Conservation (phyloP, 23 tunicate species). For the Clavelina lepadiformis region DNA sequence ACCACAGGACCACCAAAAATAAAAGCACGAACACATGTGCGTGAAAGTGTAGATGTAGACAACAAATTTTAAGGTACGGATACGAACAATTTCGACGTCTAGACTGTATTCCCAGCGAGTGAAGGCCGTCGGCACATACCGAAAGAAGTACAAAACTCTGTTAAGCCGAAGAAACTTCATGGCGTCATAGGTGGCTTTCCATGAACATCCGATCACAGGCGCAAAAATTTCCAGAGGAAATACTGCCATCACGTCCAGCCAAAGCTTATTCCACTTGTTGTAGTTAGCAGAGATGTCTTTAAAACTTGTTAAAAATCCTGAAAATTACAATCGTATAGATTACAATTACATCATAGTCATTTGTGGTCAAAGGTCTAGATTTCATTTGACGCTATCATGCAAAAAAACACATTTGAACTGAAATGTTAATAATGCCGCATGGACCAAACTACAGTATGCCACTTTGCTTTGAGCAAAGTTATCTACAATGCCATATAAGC, state of each 20-base stretch:
- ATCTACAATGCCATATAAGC: too few species aligned
- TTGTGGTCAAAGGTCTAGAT: not conserved
- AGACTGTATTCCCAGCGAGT: slow-evolving; percentile 55
- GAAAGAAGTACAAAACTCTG: slow-evolving; percentile 42
- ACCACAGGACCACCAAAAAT: slow-evolving; percentile 74
- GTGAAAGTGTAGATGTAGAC: slow-evolving; percentile 80
- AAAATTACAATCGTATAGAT: not conserved
- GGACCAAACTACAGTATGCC: too few species aligned
- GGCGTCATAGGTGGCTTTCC: slow-evolving; percentile 30
- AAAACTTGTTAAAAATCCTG: slow-evolving; percentile 61
- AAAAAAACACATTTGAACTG: too few species aligned
- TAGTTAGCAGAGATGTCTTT: slow-evolving; percentile 54
- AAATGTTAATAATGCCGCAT: too few species aligned
- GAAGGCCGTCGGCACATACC: slow-evolving; percentile 58
- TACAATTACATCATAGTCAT: not conserved
- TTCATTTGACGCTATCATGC: too few species aligned
- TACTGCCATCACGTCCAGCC: slow-evolving; percentile 59
- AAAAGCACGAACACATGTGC: slow-evolving; percentile 66
- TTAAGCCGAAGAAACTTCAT: slow-evolving; percentile 56
- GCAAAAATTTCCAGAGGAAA: slow-evolving; percentile 73
- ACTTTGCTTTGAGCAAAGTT: too few species aligned
- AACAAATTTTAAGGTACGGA: slow-evolving; percentile 57
- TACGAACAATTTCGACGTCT: slow-evolving; percentile 48
- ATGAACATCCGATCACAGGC: slow-evolving; percentile 26
- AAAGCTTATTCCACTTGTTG: slow-evolving; percentile 42